phyloP scores from a whole-genome alignment of 2,113 vertebrate species.

The Chelonoidis abingdonii region DNA sequence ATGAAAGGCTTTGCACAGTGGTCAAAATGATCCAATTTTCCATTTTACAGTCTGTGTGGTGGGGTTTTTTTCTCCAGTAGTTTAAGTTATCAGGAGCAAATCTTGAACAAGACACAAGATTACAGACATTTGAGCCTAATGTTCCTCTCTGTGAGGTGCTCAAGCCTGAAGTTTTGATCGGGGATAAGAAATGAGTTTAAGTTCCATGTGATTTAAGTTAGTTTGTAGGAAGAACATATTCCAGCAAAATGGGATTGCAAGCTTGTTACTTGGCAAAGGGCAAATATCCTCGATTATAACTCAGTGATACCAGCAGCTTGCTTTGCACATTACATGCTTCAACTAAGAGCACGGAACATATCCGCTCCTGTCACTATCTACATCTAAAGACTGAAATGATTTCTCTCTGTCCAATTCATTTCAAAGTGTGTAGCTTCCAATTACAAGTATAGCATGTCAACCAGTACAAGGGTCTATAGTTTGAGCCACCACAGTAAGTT shows the following conservation, averaged over 20 bases:
- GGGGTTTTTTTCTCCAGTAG: not conserved
- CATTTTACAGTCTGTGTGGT: constrained; percentile 44
- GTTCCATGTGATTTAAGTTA: constrained; percentile 73
- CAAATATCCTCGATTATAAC: constrained; percentile 70
- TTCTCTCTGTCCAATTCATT: constrained; percentile 77
- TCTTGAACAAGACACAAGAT: constrained; percentile 66
- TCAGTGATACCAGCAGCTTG: constrained; percentile 65
- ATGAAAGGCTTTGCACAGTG: constrained; percentile 49
- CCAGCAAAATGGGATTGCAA: constrained; percentile 69
- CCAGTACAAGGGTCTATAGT: constrained; percentile 78
- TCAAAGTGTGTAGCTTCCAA: constrained; percentile 77
- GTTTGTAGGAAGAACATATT: constrained; percentile 64
- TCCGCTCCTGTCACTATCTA: constrained; percentile 77
- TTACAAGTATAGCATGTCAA: constrained; percentile 79
- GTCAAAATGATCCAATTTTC: constrained; percentile 58
- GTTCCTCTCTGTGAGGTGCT: constrained; percentile 48
- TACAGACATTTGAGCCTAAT: constrained; percentile 58
- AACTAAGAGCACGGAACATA: constrained; percentile 71
- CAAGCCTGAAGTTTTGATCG: constrained; percentile 60
- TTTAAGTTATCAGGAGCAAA: constrained; percentile 62
- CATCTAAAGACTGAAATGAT: constrained; percentile 77
- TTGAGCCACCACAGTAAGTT: constrained; percentile 66
- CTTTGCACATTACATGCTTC: constrained; percentile 65
- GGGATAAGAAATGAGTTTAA: constrained; percentile 73
- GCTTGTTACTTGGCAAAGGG: constrained; percentile 71